phyloP scores from a whole-genome alignment of 2,113 vertebrate genomes.

The Apteryx mantelli region DNA sequence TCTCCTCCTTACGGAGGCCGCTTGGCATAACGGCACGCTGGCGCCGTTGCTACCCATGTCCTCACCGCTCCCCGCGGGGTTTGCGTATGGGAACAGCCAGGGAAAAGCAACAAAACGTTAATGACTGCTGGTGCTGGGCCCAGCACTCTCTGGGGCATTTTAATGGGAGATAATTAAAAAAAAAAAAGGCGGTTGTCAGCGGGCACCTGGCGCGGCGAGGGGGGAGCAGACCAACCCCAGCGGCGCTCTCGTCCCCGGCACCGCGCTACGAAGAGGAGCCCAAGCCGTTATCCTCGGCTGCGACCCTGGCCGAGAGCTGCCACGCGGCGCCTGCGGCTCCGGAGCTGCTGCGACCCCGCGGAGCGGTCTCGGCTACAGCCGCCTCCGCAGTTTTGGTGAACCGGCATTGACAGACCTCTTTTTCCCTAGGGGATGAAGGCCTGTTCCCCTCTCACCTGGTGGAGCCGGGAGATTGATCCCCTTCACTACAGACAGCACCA shows the following conservation, averaged over 20 bases:
- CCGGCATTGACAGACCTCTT: too few species aligned
- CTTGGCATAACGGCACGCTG: not conserved
- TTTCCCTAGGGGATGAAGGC: too few species aligned
- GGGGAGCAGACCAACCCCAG: not conserved
- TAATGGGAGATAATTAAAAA: not conserved
- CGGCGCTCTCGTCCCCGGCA: not conserved
- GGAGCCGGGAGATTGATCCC: constrained; percentile 86
- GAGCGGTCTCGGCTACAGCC: not conserved
- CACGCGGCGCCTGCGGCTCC: not conserved
- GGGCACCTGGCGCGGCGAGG: not conserved
- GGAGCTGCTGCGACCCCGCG: not conserved
- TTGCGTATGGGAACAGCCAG: not conserved
- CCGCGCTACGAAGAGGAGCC: not conserved
- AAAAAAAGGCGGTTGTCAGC: not conserved
- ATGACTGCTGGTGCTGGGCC: not conserved
- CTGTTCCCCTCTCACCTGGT: constrained; percentile 74
- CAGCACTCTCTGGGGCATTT: not conserved
- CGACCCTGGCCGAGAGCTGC: not conserved
- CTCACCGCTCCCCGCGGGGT: not conserved
- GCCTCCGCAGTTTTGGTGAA: rapidly evolving
- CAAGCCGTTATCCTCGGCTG: not conserved
- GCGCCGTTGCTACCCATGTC: not conserved
- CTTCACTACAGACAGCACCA: constrained; percentile 84
- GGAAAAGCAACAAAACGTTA: not conserved
- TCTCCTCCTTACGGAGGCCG: not conserved